Conservation (phyloP, 2,113 vertebrate genomes). For the Poeciliopsis prolifica region DNA sequence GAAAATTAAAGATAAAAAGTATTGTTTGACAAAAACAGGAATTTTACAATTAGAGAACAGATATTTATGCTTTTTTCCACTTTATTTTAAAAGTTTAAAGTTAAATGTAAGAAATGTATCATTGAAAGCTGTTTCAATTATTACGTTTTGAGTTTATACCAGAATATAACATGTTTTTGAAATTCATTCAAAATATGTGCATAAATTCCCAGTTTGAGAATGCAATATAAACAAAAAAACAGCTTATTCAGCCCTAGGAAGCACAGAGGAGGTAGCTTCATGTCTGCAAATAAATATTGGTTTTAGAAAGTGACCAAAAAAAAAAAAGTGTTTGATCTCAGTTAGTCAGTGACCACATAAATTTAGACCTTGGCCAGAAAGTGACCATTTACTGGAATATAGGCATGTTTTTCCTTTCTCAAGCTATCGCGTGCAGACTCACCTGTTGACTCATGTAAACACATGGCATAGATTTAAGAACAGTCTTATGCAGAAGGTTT, state of each 20-base stretch:
- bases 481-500: constrained; percentile 15
- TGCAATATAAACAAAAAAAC: constrained; percentile 16
- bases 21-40: too few relatives aligned
- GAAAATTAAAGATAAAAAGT: neutral
- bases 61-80: too few relatives aligned
- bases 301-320: constrained; percentile 46
- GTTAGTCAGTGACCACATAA: constrained; percentile 65
- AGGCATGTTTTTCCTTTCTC: constrained; percentile 37
- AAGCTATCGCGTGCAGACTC: constrained; percentile 37
- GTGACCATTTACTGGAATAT: constrained; percentile 54
- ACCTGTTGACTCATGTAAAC: constrained; percentile 60
- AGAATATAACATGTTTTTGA: neutral
- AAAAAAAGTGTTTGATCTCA: constrained; percentile 30
- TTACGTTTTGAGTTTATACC: neutral
- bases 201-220: neutral
- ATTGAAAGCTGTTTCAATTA: neutral
- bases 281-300: constrained; percentile 9
- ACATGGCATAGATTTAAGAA: constrained; percentile 9
- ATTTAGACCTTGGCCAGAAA: constrained; percentile 12
- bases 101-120: too few relatives aligned
- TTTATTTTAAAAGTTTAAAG: too few relatives aligned
- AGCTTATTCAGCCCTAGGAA: constrained; percentile 31
- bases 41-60: too few relatives aligned
- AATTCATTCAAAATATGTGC: neutral
- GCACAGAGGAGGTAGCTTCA: constrained; percentile 10